A percentile compares a stretch with the other conserved stretches of the same genome.
Evolutionary conservation across 2,888 invertebrate species (phyloP).

Genomic region (Lithophane semibrunnea): DNA sequence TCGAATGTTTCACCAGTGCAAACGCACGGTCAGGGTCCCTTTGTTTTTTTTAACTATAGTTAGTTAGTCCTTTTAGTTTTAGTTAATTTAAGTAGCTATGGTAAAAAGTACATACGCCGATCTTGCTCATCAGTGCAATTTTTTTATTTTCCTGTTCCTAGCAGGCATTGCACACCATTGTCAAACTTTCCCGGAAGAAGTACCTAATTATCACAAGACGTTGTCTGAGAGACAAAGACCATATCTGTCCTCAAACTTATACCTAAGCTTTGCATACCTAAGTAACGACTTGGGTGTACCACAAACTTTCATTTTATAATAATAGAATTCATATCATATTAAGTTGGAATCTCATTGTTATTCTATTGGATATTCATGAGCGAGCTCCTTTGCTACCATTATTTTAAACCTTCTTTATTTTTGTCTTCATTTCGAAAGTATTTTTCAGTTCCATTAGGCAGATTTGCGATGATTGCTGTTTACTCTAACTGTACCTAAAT

Average conservation of each 20-base stretch:
- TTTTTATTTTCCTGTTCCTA: constrained; percentile 10
- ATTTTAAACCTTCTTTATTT: constrained; percentile 29
- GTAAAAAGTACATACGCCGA: not conserved
- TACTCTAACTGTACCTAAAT: constrained; percentile 16
- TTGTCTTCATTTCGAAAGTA: constrained; percentile 26
- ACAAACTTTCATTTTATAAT: constrained; percentile 56
- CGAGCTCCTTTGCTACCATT: constrained; percentile 11
- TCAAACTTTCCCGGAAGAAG: constrained; percentile 39
- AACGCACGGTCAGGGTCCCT: too few species aligned
- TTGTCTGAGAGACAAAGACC: constrained; percentile 41
- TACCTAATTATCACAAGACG: constrained; percentile 49
- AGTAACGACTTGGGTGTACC: constrained; percentile 45
- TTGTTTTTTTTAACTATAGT: too few species aligned
- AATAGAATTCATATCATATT: constrained; percentile 54
- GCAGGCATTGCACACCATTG: constrained; percentile 1
- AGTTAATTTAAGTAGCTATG: too few species aligned
- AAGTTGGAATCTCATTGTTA: constrained; percentile 41
- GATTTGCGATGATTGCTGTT: constrained; percentile 38
- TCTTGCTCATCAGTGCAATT: not conserved
- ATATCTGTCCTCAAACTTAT: constrained; percentile 49
- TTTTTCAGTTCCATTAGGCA: constrained; percentile 38
- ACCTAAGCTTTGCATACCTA: constrained; percentile 50
- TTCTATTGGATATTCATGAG: constrained; percentile 52
- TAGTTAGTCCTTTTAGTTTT: too few species aligned
- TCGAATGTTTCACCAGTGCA: too few species aligned